phyloP scores from a whole-genome alignment of 2,797 vertebrate species.

The Coccyzus lansbergi region DNA sequence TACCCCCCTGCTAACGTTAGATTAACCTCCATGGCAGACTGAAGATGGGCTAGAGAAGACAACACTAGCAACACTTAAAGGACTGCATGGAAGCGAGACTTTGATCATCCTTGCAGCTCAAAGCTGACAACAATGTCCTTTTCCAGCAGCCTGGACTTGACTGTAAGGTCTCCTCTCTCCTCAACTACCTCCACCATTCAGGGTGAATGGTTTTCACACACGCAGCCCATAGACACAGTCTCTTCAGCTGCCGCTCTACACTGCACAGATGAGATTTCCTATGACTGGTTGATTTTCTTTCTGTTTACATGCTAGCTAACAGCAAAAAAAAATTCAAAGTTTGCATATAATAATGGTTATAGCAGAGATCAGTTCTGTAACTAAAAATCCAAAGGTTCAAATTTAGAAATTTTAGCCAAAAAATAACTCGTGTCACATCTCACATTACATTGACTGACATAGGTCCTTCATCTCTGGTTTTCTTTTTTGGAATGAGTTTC shows the following conservation, averaged over 20 bases:
- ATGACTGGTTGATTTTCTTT: rapidly evolving
- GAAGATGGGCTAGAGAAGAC: background rate
- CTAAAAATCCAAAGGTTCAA: background rate
- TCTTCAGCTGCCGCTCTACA: background rate
- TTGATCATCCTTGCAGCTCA: background rate
- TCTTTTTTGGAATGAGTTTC: background rate
- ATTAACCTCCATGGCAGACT: background rate
- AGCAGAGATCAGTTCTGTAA: background rate
- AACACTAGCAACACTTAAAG: background rate
- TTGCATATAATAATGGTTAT: background rate
- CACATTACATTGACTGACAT: background rate
- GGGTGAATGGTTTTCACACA: background rate
- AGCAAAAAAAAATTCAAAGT: background rate
- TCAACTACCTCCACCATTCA: background rate
- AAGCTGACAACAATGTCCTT: rapidly evolving
- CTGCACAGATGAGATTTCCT: background rate
- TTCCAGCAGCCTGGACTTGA: background rate
- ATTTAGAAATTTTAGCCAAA: background rate
- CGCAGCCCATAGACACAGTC: background rate
- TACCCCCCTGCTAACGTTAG: background rate
- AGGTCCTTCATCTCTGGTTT: background rate
- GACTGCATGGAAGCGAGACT: background rate
- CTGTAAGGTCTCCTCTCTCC: background rate
- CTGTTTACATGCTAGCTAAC: background rate
- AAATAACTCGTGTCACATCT: background rate